A percentile compares a stretch with the other conserved stretches of the same genome.
Evolutionary conservation across 2,888 invertebrate species (phyloP).

Genomic region (Hypomecis punctinalis): DNA sequence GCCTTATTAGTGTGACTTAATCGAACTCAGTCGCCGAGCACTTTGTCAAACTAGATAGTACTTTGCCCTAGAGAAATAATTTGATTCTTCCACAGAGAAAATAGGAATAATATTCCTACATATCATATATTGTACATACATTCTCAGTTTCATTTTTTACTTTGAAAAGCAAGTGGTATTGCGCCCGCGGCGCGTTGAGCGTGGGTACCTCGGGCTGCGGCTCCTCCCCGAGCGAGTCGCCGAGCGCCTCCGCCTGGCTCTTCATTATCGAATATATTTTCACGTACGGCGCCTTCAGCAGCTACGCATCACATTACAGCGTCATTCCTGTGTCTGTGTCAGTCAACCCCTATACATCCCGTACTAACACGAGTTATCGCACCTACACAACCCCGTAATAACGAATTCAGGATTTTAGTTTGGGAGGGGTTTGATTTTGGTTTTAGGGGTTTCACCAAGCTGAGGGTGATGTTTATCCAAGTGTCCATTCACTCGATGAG

Average conservation of each 20-base stretch:
- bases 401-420: background rate
- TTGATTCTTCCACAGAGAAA: background rate
- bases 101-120: no score
- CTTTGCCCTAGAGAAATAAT: no score
- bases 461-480: no score
- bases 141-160: no score
- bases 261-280: constrained; percentile 98
- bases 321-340: constrained; percentile 48
- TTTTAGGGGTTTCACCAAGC: no score
- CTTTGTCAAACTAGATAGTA: no score
- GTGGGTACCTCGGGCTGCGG: constrained; percentile 77
- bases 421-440: no score
- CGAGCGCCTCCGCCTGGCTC: constrained; percentile 91
- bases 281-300: constrained; percentile 98
- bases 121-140: no score
- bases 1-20: no score
- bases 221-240: constrained; percentile 82
- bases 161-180: constrained; percentile 22
- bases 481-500: no score
- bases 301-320: constrained; percentile 83
- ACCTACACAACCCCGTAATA: background rate
- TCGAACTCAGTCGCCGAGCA: no score
- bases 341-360: constrained; percentile 11
- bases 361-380: background rate
- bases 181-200: constrained; percentile 40